Evolutionary conservation across 2,797 vertebrate species (phyloP).

Genomic region (Mus minutoides): DNA sequence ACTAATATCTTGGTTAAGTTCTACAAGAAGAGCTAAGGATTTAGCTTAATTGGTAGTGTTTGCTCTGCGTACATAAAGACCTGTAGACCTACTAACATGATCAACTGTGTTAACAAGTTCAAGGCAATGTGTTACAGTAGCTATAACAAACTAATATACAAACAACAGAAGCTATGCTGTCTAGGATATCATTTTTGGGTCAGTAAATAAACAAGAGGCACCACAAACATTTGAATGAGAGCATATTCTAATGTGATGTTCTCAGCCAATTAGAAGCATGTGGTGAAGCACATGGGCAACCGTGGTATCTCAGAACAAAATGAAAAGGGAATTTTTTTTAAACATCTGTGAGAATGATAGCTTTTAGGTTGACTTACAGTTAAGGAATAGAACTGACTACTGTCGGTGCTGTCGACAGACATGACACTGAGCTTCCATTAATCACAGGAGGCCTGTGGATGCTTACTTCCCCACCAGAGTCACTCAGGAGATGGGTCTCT

Average conservation of each 20-base stretch:
- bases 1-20: neutral
- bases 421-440: neutral
- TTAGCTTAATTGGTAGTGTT: neutral
- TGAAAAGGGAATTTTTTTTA: no score
- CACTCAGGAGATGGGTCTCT: neutral
- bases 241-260: neutral
- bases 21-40: neutral
- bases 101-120: neutral
- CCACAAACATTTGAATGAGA: neutral
- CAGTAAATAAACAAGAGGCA: neutral
- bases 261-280: neutral
- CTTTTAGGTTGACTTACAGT: neutral
- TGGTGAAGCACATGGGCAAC: neutral
- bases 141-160: neutral
- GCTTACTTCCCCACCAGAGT: neutral
- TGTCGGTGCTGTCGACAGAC: neutral
- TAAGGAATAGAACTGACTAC: neutral
- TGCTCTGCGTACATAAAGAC: neutral
- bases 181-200: neutral
- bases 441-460: neutral
- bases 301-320: neutral
- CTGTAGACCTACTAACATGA: neutral
- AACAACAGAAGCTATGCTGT: neutral
- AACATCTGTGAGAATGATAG: neutral
- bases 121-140: neutral